A percentile compares a stretch with the other conserved stretches of the same genome.
phyloP scores from a whole-genome alignment of 53 echinoderm and acorn worm species.

The Zoroaster sp. region DNA sequence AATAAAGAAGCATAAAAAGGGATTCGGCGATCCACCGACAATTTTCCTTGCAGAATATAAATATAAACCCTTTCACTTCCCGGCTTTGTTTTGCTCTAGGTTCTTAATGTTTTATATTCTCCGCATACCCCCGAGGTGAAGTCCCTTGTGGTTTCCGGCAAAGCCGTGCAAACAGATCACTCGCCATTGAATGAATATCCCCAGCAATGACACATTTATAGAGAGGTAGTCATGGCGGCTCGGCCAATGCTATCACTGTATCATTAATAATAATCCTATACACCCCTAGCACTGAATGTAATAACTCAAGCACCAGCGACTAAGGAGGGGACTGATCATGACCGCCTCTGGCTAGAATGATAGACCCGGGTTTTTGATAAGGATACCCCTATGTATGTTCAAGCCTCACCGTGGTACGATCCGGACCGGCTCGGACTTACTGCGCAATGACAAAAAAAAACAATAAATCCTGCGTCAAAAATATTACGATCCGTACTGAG shows the following conservation, averaged over 20 bases:
- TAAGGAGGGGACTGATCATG: constrained; percentile 38
- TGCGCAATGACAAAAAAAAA: constrained; percentile 18
- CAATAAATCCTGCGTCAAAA: background rate
- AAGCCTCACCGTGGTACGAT: background rate
- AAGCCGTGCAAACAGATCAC: constrained; percentile 35
- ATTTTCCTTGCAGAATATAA: constrained; percentile 11
- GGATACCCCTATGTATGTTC: constrained; percentile 47
- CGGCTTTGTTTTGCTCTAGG: constrained; percentile 33
- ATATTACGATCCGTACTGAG: constrained; percentile 4
- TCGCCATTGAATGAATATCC: background rate
- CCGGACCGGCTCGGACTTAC: constrained; percentile 4
- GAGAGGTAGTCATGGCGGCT: constrained; percentile 22
- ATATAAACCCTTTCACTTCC: constrained; percentile 37
- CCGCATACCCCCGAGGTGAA: background rate
- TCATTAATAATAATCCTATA: constrained; percentile 46
- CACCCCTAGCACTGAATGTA: constrained; percentile 24
- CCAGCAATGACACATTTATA: constrained; percentile 36
- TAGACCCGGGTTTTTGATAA: background rate
- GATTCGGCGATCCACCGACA: constrained; percentile 34
- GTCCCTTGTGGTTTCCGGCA: background rate
- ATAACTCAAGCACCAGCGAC: constrained; percentile 35
- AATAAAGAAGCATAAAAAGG: constrained; percentile 28
- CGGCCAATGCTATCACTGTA: constrained; percentile 53
- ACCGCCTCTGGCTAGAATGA: constrained; percentile 35
- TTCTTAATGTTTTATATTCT: constrained; percentile 14